These are phyloP conservation scores for Agonopterix alstromeriana DNA, from an alignment of 2,888 invertebrate species.

Conservation along the genomic window DNA sequence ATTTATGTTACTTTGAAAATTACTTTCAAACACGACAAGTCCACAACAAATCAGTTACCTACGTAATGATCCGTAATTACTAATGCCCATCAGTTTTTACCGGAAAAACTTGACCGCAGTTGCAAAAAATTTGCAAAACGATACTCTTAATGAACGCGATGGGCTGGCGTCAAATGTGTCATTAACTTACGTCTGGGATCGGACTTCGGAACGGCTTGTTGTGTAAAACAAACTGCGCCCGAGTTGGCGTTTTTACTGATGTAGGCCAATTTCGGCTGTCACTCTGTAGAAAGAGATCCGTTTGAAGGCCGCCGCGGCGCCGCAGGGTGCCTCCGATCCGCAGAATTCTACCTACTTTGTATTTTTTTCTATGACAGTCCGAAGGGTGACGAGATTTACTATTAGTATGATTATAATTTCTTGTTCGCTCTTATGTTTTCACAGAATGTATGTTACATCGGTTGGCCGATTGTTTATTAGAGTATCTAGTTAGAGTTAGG, in stretches of 20 bases:
- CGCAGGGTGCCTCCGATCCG: constrained; percentile 55
- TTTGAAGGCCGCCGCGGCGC: constrained; percentile 59
- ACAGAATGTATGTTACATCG: background rate
- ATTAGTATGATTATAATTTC: constrained; percentile 3
- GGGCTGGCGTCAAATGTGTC: constrained; percentile 53
- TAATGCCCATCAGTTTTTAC: too few relatives aligned
- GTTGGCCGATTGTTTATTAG: too few relatives aligned
- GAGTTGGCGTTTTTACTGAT: constrained; percentile 49
- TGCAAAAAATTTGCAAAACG: constrained; percentile 13
- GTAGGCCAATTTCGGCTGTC: constrained; percentile 70
- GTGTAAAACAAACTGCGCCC: constrained; percentile 64
- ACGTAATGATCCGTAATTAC: too few relatives aligned
- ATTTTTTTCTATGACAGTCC: constrained; percentile 35
- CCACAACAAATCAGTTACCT: too few relatives aligned
- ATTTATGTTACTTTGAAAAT: background rate
- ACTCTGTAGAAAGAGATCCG: constrained; percentile 41
- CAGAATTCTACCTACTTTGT: constrained; percentile 53
- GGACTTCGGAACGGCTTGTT: constrained; percentile 47
- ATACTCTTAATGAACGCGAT: constrained; percentile 27
- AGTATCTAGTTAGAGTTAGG: too few relatives aligned
- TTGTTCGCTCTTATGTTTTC: background rate
- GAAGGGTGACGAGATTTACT: constrained; percentile 18
- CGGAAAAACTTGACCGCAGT: constrained; percentile 16
- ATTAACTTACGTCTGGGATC: constrained; percentile 29
- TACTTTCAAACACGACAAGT: too few relatives aligned